phyloP scores from a whole-genome alignment of 2,113 vertebrate genomes.

The Pterocles orientalis region DNA sequence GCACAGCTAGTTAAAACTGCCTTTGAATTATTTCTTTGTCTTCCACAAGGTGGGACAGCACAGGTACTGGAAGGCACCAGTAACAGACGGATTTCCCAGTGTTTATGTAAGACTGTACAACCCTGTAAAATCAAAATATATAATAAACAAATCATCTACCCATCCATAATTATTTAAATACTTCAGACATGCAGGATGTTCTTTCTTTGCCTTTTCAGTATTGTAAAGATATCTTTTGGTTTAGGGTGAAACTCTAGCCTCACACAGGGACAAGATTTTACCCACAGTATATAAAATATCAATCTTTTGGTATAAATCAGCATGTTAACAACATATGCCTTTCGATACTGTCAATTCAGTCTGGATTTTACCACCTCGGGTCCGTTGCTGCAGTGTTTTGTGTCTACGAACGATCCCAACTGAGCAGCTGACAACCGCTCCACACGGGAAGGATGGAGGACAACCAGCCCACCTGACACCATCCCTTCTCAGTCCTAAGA shows the following conservation, averaged over 20 bases:
- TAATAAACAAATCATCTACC: not conserved
- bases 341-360: not conserved
- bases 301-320: not conserved
- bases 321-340: not conserved
- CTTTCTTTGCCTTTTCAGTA: not conserved
- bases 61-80: not conserved
- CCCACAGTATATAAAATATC: not conserved
- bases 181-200: not conserved
- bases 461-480: not conserved
- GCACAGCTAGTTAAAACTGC: not conserved
- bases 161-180: not conserved
- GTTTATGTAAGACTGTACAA: not conserved
- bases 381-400: not conserved
- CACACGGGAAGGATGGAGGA: not conserved
- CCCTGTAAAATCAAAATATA: not conserved
- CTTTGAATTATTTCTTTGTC: conserved; percentile 1
- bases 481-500: not conserved
- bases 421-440: not conserved
- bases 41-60: not conserved
- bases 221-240: not conserved
- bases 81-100: not conserved
- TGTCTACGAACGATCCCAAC: not conserved
- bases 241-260: not conserved
- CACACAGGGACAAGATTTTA: not conserved
- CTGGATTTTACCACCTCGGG: not conserved